These are phyloP conservation scores for Diachasma alloeum DNA, from an alignment of 1,140 invertebrate genomes.

Conservation along the genomic window DNA sequence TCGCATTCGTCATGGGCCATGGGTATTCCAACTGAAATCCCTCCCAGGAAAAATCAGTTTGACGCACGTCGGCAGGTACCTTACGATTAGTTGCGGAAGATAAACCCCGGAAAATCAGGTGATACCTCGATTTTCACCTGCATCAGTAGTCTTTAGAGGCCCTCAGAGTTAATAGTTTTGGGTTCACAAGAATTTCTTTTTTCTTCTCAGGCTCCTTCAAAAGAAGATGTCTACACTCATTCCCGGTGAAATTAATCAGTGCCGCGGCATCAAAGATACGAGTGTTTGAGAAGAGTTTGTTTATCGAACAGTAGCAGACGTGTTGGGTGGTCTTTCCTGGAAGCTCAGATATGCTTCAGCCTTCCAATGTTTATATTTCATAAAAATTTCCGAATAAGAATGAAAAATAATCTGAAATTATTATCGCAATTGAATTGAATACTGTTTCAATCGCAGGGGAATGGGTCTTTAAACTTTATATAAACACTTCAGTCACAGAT, in stretches of 20 bases:
- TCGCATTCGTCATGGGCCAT: background rate
- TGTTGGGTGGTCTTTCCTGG: constrained; percentile 45
- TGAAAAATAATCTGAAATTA: background rate
- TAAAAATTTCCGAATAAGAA: background rate
- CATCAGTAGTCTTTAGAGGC: background rate
- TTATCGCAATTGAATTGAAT: background rate
- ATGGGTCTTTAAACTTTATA: background rate
- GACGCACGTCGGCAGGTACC: background rate
- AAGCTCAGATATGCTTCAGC: constrained; percentile 41
- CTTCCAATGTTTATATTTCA: background rate
- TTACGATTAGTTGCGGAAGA: background rate
- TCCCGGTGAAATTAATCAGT: constrained; percentile 60
- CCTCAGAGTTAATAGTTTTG: background rate
- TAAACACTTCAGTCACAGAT: background rate
- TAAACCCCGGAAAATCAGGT: background rate
- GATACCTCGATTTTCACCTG: background rate
- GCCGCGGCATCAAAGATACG: constrained; percentile 57
- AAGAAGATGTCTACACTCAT: constrained; percentile 11
- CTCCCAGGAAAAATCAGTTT: background rate
- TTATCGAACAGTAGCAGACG: constrained; percentile 51
- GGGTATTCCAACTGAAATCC: background rate
- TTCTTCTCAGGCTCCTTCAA: background rate
- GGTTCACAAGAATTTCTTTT: background rate
- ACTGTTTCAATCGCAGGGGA: background rate
- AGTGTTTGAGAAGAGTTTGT: constrained; percentile 52